phyloP scores from a whole-genome alignment of 2,888 invertebrate genomes.

The Drosophila paranaensis region DNA sequence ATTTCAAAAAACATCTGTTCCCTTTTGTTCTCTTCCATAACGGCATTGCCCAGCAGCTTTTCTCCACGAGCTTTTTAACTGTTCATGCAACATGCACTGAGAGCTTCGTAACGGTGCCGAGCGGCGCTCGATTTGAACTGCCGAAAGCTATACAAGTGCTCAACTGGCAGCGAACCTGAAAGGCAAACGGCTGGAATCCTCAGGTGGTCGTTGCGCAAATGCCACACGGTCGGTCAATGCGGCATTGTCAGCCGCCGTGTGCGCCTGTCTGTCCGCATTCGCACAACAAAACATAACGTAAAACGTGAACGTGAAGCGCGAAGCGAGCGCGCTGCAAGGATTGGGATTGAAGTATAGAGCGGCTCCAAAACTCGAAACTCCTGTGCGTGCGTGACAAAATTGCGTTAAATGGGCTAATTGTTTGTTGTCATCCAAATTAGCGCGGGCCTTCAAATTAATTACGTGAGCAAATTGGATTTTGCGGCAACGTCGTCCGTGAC shows the following conservation, averaged over 20 bases:
- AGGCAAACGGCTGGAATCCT: constrained; percentile 53
- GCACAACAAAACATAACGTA: constrained; percentile 3
- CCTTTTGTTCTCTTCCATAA: background rate
- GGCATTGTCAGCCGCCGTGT: constrained; percentile 59
- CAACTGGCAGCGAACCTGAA: constrained; percentile 6
- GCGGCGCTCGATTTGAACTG: constrained; percentile 54
- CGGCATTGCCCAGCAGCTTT: constrained; percentile 11
- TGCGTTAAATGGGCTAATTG: constrained; percentile 48
- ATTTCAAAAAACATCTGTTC: background rate
- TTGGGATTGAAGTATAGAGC: constrained; percentile 8
- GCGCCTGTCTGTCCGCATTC: constrained; percentile 58
- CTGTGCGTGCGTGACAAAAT: constrained; percentile 46
- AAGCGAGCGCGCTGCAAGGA: constrained; percentile 6
- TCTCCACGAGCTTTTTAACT: constrained; percentile 7
- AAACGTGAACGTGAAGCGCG: background rate
- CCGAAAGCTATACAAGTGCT: constrained; percentile 30
- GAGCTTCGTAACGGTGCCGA: constrained; percentile 38
- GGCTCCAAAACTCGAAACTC: constrained; percentile 1
- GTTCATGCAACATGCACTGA: constrained; percentile 5
- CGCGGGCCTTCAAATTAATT: constrained; percentile 61
- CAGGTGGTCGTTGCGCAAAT: constrained; percentile 71
- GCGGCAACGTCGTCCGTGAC: constrained; percentile 58
- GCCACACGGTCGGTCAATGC: constrained; percentile 60
- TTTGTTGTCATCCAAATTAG: constrained; percentile 53
- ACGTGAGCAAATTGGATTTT: constrained; percentile 65